These are phyloP conservation scores for Megaptera novaeangliae DNA, from an alignment of 2,113 vertebrate genomes.

Conservation along the genomic window DNA sequence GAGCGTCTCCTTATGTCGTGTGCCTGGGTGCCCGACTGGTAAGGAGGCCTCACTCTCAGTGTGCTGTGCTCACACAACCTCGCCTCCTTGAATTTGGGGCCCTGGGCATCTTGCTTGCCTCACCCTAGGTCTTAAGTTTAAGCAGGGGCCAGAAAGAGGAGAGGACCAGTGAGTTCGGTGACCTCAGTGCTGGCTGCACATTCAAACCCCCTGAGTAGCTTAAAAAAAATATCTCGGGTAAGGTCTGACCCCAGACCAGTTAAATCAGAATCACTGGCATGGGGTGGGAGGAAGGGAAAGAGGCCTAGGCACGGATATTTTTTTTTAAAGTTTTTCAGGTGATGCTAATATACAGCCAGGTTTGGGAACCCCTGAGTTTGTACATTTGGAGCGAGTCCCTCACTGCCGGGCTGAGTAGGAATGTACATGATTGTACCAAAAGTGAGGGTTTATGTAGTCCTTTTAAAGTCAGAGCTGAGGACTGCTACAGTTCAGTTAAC, in stretches of 20 bases:
- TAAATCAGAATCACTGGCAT: not conserved
- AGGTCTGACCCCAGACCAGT: not conserved
- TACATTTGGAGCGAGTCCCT: not conserved
- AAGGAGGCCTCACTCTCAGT: not conserved
- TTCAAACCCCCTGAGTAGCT: not conserved
- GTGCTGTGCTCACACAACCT: not conserved
- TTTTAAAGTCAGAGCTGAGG: constrained; percentile 22
- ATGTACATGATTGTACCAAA: not conserved
- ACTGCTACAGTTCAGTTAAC: constrained; percentile 60
- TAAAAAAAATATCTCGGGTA: not conserved
- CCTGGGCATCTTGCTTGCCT: not conserved
- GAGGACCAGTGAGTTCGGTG: not conserved
- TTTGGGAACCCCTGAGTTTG: not conserved
- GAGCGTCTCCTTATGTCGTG: not conserved
- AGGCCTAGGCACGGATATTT: not conserved
- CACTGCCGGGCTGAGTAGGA: not conserved
- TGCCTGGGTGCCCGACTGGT: not conserved
- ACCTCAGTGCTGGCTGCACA: not conserved
- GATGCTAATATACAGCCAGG: not conserved
- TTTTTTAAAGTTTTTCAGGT: not conserved
- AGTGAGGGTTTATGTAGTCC: not conserved
- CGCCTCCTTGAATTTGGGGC: not conserved
- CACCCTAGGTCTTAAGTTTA: not conserved
- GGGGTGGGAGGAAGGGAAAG: not conserved
- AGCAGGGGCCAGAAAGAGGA: not conserved